Base-by-base conservation (phyloP, 2,113 vertebrate genomes). In the Campylorhamphus procurvoides region DNA sequence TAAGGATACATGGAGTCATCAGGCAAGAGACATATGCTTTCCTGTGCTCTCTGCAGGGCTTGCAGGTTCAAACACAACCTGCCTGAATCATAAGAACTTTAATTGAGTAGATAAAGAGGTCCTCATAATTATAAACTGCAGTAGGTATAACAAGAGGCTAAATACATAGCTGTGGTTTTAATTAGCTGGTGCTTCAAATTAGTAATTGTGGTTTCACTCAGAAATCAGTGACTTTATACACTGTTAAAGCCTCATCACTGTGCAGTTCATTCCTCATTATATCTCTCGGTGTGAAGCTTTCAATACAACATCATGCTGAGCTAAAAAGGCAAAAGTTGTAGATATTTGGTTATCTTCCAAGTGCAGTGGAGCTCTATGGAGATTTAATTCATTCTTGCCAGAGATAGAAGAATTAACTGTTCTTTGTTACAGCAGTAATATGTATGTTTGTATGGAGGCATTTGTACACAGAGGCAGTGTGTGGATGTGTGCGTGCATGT, bases 161-260 rank as follows among this genome's bases (percentile, higher is more conserved):
- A 98, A 98, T 98, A 98, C 98, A 98, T 98, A 97, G 98, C 98
- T 98, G 97, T 98, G 98, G 98, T 98, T 98, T 98, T 98, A 98
- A 99, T 99, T 98, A 98, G 98, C 97, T 97, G 94, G 97, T 98
- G 98, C 98, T 98, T 98, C 98, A 98, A 98, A 98, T 98, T 98
- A 98, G 98, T 98, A 98, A 98, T 98, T 98, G 98, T 97, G 95
- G 97, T 98, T 98, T 98, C 97, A 97, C 97, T 98, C 97, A 98
- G 98, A 98, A 98, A 98, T 98, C 97, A 96, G 98, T 97, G 97
- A 98, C 94, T 97, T 98, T 98, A 94, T 98, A 95, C 89, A 91
- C 97, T 95, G 97, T 97, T 97, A 97, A 98, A 98, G 95, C 97
- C 96, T 98, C 97, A 97, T 98, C 98, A 97, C 97, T 87, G 90